These are phyloP conservation scores for Hemicentrotus pulcherrimus DNA, from an alignment of 35 echinoderm and acorn worm species.

Conservation along the genomic window DNA sequence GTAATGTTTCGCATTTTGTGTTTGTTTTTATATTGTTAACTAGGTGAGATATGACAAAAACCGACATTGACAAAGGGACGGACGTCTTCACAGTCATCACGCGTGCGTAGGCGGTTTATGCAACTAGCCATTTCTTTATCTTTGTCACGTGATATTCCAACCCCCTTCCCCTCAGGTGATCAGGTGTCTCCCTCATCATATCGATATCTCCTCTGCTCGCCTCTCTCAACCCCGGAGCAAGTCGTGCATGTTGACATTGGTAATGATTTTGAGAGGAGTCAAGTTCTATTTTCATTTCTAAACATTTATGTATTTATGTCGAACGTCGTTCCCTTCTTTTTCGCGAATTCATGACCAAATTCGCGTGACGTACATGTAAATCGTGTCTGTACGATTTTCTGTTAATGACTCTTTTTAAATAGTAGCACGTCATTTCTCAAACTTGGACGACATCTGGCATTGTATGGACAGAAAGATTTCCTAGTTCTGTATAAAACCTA, in stretches of 20 bases:
- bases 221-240: not conserved
- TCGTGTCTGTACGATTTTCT: too few species aligned
- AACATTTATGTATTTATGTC: not conserved
- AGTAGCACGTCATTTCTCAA: too few species aligned
- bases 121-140: not conserved
- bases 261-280: slow-evolving; percentile 3
- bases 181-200: not conserved
- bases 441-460: too few species aligned
- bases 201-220: not conserved
- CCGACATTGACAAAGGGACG: not conserved
- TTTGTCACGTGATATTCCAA: not conserved
- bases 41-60: not conserved
- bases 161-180: not conserved
- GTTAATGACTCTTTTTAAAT: too few species aligned
- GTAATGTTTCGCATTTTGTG: not conserved
- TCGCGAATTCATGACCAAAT: too few species aligned
- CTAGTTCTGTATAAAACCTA: too few species aligned
- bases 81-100: not conserved
- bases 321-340: not conserved
- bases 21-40: not conserved
- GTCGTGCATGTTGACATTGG: not conserved
- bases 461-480: too few species aligned
- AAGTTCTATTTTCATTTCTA: not conserved
- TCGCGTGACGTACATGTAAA: too few species aligned
- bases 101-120: not conserved